Base-by-base conservation (phyloP, 2,888 invertebrate species). In the Leucoptera coffeella region DNA sequence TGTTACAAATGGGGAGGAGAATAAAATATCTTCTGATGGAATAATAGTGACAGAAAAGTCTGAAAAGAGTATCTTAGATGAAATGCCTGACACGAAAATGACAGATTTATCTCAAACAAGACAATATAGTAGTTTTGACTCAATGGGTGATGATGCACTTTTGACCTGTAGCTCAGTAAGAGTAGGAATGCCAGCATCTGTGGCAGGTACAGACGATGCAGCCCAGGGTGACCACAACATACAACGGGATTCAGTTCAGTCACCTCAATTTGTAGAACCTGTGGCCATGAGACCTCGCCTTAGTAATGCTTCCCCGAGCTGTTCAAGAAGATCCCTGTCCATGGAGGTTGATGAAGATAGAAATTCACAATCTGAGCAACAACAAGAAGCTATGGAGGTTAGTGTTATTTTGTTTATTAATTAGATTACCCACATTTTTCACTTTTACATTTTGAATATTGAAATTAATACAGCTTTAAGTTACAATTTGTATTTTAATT, bases 1-100 rank as follows among this genome's bases (percentile, higher is more conserved):
- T 36, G 55, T 50, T 31, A 53, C 42, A 35, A 56, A 59, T 49
- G 52, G 40, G 39, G 56, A 60, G 35, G 53, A 59, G 34, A 50
- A 55, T 14, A 62, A 61, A 40, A 57, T 72, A 42, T 53, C 67
- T 30, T 47, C 64, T 30, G 64, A 61, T 41, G 57, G 60, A 14
- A 48, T 72, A 38, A 71, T 72, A 40, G 71, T 72, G 12, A 71
- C 67, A 32, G 71, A 72, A 43, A 72, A 71, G 38, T 41, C 65
- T 33, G 62, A 64, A 30, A 64, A 48, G 40, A 72, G 55, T 43
- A 47, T 72, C 32, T 37, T 72, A 34, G 69, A 69, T 45, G 69
- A 69, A 47, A 67, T 72, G 50, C 58, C 71, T 24, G 69, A 69
- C 39, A 65, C 71, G 13, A 72, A 72, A 49, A 71, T 72, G 65